phyloP scores from a whole-genome alignment of 2,797 vertebrate genomes.

The Semaprochilodus insignis region DNA sequence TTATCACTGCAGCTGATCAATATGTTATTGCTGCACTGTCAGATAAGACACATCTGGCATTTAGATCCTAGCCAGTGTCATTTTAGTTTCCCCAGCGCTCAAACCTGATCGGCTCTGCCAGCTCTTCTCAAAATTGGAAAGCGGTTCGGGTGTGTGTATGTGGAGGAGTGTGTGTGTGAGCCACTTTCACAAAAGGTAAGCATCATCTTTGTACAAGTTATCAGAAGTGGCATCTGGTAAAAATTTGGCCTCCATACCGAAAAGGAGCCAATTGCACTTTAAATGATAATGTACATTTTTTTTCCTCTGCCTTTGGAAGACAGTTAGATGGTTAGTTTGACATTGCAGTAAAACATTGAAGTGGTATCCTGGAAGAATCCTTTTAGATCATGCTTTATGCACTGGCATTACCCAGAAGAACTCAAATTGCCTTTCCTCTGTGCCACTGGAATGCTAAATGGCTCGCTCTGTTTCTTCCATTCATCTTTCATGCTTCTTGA shows the following conservation, averaged over 20 bases:
- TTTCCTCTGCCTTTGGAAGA: slow-evolving; percentile 49
- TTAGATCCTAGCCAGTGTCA: slow-evolving; percentile 64
- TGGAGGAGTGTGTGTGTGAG: slow-evolving; percentile 47
- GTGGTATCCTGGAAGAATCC: slow-evolving; percentile 64
- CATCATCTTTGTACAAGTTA: slow-evolving; percentile 63
- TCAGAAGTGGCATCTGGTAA: slow-evolving; percentile 56
- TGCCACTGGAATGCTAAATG: slow-evolving; percentile 65
- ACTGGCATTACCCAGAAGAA: slow-evolving; percentile 71
- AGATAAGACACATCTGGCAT: slow-evolving; percentile 72
- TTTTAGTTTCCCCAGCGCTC: slow-evolving; percentile 31
- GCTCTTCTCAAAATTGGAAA: slow-evolving; percentile 45
- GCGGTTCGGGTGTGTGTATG: slow-evolving; percentile 21
- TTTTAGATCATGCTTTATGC: slow-evolving; percentile 69
- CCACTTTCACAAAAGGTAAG: slow-evolving; percentile 59
- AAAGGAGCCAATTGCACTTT: slow-evolving; percentile 37
- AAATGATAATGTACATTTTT: slow-evolving; percentile 27
- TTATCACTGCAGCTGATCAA: slow-evolving; percentile 68
- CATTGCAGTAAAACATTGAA: slow-evolving; percentile 69
- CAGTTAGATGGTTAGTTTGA: slow-evolving; percentile 72
- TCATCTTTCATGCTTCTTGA: slow-evolving; percentile 67
- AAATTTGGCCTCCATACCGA: slow-evolving; percentile 43
- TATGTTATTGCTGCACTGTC: slow-evolving; percentile 72
- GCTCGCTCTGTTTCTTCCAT: slow-evolving; percentile 63
- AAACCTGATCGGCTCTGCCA: slow-evolving; percentile 46
- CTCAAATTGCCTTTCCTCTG: slow-evolving; percentile 65